A percentile compares a stretch with the other conserved stretches of the same genome.
phyloP scores from a whole-genome alignment of 2,113 vertebrate genomes.

The Desmodus rotundus region DNA sequence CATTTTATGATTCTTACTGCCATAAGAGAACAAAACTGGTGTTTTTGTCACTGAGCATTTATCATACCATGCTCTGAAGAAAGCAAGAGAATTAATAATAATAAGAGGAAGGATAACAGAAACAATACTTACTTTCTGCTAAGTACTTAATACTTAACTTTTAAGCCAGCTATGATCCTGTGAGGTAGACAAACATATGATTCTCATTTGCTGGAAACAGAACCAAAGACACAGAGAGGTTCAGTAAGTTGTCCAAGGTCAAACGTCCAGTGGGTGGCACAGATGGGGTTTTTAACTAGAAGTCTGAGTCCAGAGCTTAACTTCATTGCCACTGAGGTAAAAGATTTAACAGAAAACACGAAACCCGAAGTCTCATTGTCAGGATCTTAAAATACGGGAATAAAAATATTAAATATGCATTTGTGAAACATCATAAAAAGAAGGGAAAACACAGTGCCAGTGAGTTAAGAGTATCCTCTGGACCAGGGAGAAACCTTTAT shows the following conservation, averaged over 20 bases:
- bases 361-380: background rate
- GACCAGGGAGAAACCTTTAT: background rate
- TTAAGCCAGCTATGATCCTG: background rate
- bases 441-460: background rate
- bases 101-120: background rate
- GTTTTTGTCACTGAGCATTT: background rate
- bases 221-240: background rate
- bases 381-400: background rate
- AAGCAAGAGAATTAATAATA: background rate
- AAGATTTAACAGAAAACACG: background rate
- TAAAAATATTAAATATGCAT: constrained; percentile 38
- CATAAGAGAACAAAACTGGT: background rate
- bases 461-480: background rate
- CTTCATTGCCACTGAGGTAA: background rate
- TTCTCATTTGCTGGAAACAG: background rate
- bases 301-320: background rate
- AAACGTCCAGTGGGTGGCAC: background rate
- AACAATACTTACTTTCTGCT: background rate
- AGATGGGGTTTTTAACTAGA: background rate
- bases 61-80: background rate
- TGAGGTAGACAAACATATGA: background rate
- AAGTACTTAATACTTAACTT: background rate
- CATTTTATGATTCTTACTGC: background rate
- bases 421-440: background rate
- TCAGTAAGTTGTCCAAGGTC: background rate